phyloP scores from a whole-genome alignment of 1,140 invertebrate species.

The Ips nitidus region DNA sequence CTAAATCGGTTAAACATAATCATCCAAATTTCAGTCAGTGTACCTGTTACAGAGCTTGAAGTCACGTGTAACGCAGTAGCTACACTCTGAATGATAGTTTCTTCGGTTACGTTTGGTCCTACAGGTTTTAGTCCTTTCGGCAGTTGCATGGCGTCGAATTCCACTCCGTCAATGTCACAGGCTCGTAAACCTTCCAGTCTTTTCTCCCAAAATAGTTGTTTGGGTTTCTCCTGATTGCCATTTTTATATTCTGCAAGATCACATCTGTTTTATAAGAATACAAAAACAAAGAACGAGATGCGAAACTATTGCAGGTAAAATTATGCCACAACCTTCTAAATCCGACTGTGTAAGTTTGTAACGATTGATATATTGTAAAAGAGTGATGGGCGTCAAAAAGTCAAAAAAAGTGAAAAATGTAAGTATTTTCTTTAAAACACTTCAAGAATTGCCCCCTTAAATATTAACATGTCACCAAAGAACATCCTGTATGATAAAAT shows the following conservation, averaged over 20 bases:
- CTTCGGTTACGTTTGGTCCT: slow-evolving; percentile 87
- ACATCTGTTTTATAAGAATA: neutral
- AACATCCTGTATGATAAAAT: too few relatives aligned
- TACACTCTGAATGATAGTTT: slow-evolving; percentile 89
- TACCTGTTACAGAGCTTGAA: slow-evolving; percentile 71
- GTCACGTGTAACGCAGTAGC: slow-evolving; percentile 84
- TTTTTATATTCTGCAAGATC: slow-evolving; percentile 74
- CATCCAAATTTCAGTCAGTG: neutral
- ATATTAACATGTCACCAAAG: too few relatives aligned
- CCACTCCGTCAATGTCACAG: slow-evolving; percentile 79
- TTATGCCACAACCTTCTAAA: too few relatives aligned
- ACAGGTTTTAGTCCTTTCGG: slow-evolving; percentile 87
- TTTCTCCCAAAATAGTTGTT: slow-evolving; percentile 98
- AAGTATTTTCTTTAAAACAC: too few relatives aligned
- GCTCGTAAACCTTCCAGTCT: slow-evolving; percentile 88
- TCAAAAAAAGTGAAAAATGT: too few relatives aligned
- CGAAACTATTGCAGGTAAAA: too few relatives aligned
- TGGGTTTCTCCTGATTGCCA: slow-evolving; percentile 89
- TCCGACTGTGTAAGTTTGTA: too few relatives aligned
- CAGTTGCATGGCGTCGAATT: slow-evolving; percentile 80
- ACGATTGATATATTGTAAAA: too few relatives aligned
- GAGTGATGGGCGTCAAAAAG: too few relatives aligned
- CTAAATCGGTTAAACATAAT: neutral
- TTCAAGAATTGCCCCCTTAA: too few relatives aligned
- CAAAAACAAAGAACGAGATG: too few relatives aligned